A percentile compares a stretch with the other conserved stretches of the same genome.
Evolutionary conservation across 2,113 vertebrate genomes (phyloP).

Genomic region (Brachyhypopomus gauderio): DNA sequence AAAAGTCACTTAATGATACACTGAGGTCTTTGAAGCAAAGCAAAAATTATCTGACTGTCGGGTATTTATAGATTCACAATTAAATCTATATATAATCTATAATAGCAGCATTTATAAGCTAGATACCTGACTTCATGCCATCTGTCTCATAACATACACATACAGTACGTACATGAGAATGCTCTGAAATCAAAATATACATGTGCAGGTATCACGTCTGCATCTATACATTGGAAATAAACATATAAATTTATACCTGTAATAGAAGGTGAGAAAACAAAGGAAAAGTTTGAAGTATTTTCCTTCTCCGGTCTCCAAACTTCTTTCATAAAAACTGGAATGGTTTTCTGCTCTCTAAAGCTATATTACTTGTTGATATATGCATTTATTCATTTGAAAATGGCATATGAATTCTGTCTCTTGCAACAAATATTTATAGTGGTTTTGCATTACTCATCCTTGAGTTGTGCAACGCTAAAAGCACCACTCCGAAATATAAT

Average conservation of each 20-base stretch:
- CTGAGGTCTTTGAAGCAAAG: neutral
- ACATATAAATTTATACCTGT: neutral
- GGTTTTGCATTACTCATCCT: conserved; percentile 43
- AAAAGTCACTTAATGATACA: neutral
- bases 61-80: neutral
- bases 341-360: conserved; percentile 35
- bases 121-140: neutral
- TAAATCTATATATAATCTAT: neutral
- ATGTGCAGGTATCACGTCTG: neutral
- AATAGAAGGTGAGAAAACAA: conserved; percentile 23
- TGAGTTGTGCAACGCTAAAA: conserved; percentile 37
- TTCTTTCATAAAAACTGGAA: conserved; percentile 1
- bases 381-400: conserved; percentile 47
- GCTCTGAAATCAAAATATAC: neutral
- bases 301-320: neutral
- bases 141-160: neutral
- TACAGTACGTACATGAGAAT: neutral
- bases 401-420: conserved; percentile 23
- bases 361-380: conserved; percentile 19
- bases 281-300: conserved; percentile 1
- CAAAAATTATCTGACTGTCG: neutral
- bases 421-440: conserved; percentile 33
- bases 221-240: neutral
- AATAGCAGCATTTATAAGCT: neutral
- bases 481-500: conserved; percentile 39